phyloP scores from a whole-genome alignment of 2,797 vertebrate species.

The Paratrypauchen microcephalus region DNA sequence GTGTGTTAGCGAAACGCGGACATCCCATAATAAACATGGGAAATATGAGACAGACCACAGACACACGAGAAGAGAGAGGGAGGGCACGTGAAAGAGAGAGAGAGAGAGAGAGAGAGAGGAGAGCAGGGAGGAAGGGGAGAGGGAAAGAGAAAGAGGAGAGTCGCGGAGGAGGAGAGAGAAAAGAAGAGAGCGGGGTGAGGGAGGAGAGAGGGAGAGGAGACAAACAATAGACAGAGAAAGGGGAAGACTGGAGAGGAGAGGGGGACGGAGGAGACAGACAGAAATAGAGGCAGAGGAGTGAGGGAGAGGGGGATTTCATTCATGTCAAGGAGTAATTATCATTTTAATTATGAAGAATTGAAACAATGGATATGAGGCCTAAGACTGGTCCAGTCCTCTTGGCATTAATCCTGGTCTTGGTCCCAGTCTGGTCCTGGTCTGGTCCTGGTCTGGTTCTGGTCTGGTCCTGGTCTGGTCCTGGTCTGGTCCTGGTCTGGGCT shows the following conservation, averaged over 20 bases:
- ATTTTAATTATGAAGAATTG: too few relatives aligned
- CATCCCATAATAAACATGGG: conserved; percentile 2
- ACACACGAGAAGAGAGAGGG: neutral
- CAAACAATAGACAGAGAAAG: neutral
- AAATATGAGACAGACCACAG: neutral
- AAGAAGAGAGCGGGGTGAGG: neutral
- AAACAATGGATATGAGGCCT: too few relatives aligned
- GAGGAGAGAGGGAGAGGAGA: neutral
- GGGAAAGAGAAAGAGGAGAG: neutral
- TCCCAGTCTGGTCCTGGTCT: neutral
- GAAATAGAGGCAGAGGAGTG: neutral
- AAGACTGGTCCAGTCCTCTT: neutral
- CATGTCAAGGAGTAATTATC: too few relatives aligned
- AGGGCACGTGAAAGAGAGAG: neutral
- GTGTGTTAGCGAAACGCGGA: neutral
- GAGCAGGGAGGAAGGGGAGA: too few relatives aligned
- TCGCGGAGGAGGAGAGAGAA: neutral
- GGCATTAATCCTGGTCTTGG: too few relatives aligned
- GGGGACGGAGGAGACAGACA: neutral
- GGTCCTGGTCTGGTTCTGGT: neutral
- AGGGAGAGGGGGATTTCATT: neutral
- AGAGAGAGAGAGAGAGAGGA: neutral
- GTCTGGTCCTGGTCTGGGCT: too few relatives aligned
- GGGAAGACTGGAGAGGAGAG: neutral
- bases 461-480: too few relatives aligned